Evolutionary conservation across 2,888 invertebrate species (phyloP).

Genomic region (Drosophila kuntzei): DNA sequence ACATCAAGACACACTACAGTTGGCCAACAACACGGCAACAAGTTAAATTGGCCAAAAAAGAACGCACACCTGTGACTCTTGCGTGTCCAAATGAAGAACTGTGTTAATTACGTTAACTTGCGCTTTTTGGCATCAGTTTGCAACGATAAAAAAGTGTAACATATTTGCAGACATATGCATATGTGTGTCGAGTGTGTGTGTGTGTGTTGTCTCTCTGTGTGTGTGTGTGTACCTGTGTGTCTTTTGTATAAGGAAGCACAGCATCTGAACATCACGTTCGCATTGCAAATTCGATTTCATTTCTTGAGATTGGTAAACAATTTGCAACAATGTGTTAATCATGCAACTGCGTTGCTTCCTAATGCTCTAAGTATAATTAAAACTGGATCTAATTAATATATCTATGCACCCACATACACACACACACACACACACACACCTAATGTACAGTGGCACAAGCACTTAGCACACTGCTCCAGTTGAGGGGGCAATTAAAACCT

Average conservation of each 20-base stretch:
- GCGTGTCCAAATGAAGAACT: conserved; percentile 61
- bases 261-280: conserved; percentile 36
- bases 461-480: conserved; percentile 40
- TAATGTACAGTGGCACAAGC: neutral
- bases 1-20: conserved; percentile 6
- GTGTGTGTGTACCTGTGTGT: conserved; percentile 9
- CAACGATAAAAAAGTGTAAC: conserved; percentile 18
- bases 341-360: conserved; percentile 12
- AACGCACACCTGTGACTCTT: conserved; percentile 32
- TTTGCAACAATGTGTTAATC: conserved; percentile 61
- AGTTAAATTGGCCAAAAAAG: conserved; percentile 54
- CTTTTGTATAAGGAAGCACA: conserved; percentile 51
- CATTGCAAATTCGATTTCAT: conserved; percentile 34
- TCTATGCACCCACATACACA: conserved; percentile 14
- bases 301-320: conserved; percentile 24
- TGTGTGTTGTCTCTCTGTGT: conserved; percentile 4
- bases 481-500: conserved; percentile 50
- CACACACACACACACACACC: neutral
- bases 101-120: conserved; percentile 65
- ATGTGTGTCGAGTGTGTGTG: conserved; percentile 1
- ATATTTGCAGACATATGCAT: conserved; percentile 18
- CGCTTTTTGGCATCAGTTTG: conserved; percentile 15
- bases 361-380: conserved; percentile 15
- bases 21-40: conserved; percentile 31
- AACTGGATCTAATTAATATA: conserved; percentile 25